Conservation (phyloP, 2,113 vertebrate species). For the Colistium nudipinnis region DNA sequence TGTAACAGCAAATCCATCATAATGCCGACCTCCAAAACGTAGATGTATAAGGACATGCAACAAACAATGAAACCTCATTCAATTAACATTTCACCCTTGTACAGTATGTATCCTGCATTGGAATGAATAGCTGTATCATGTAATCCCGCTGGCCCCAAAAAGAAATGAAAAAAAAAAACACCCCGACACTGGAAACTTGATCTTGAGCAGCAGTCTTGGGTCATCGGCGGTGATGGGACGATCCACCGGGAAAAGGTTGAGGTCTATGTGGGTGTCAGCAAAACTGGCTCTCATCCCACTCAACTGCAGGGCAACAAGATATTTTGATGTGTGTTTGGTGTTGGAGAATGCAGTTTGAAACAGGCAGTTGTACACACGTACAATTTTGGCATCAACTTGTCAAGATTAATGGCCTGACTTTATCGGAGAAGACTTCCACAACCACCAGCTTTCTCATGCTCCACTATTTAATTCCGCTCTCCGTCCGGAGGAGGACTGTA, state of each 20-base stretch:
- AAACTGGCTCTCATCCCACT: constrained; percentile 22
- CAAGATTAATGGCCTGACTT: constrained; percentile 27
- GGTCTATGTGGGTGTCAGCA: constrained; percentile 46
- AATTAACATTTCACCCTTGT: constrained; percentile 39
- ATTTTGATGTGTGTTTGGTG: constrained; percentile 25
- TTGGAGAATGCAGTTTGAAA: constrained; percentile 19
- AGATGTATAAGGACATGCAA: constrained; percentile 43
- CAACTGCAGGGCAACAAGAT: constrained; percentile 12
- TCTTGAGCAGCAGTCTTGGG: constrained; percentile 11
- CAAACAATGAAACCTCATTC: constrained; percentile 44
- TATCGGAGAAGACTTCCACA: constrained; percentile 28
- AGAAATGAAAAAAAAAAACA: constrained; percentile 57
- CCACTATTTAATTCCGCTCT: neutral
- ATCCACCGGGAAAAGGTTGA: constrained; percentile 40
- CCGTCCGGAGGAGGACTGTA: neutral
- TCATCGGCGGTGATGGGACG: constrained; percentile 50
- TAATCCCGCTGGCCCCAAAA: constrained; percentile 34
- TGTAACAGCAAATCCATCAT: constrained; percentile 17
- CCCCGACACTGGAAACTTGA: constrained; percentile 52
- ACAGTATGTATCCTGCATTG: constrained; percentile 34
- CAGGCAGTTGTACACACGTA: neutral
- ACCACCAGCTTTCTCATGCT: neutral
- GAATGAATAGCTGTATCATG: constrained; percentile 9
- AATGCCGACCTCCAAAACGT: constrained; percentile 24
- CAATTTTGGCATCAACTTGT: constrained; percentile 4